Conservation (phyloP, 2,113 vertebrate genomes). For the Glaucomys volans region DNA sequence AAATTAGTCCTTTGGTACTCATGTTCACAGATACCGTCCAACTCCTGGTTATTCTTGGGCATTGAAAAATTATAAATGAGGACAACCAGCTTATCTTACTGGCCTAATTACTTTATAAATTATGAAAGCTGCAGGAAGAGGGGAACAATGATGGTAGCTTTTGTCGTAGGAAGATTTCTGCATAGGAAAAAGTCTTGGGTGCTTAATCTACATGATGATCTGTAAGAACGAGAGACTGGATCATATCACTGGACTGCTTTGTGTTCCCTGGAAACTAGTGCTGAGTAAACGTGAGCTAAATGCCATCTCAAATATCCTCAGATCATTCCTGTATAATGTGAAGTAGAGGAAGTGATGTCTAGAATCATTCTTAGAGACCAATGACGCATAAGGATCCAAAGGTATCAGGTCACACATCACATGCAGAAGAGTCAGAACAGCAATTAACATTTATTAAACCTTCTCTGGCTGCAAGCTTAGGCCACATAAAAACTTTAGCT, state of each 20-base stretch:
- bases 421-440: constrained; percentile 1
- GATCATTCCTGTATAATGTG: background rate
- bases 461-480: background rate
- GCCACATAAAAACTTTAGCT: constrained; percentile 1
- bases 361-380: constrained; percentile 2
- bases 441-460: constrained; percentile 33
- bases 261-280: constrained; percentile 59
- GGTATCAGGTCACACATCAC: constrained; percentile 47
- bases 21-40: background rate
- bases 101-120: constrained; percentile 56
- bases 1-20: background rate
- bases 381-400: background rate
- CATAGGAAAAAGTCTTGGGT: constrained; percentile 37
- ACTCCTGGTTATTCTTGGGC: background rate
- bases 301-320: constrained; percentile 64
- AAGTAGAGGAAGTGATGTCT: background rate
- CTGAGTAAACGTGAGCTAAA: constrained; percentile 15
- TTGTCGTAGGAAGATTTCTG: constrained; percentile 18
- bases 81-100: constrained; percentile 31
- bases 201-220: constrained; percentile 40
- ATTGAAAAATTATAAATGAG: constrained; percentile 36
- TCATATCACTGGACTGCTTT: constrained; percentile 60
- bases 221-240: constrained; percentile 59
- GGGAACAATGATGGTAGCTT: constrained; percentile 5
- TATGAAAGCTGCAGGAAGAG: constrained; percentile 33